A percentile compares a stretch with the other conserved stretches of the same genome.
phyloP scores from a whole-genome alignment of 2,888 invertebrate genomes.

The Bombyx huttoni region DNA sequence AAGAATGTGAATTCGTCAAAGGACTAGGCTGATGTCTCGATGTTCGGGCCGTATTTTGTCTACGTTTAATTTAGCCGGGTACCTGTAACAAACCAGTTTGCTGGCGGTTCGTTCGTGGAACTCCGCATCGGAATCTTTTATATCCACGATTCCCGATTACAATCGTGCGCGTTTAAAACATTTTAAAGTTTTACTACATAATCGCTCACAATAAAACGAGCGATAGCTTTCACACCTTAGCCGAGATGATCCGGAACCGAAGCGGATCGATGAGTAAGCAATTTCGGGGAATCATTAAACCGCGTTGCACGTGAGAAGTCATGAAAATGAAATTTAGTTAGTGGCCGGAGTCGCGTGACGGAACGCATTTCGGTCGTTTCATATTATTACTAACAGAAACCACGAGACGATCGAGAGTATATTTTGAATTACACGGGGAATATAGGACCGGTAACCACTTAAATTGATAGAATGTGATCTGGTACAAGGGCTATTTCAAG shows the following conservation, averaged over 20 bases:
- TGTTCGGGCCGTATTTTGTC: constrained; percentile 48
- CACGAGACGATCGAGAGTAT: constrained; percentile 31
- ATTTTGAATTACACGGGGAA: constrained; percentile 32
- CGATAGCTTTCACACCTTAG: constrained; percentile 33
- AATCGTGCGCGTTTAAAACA: constrained; percentile 15
- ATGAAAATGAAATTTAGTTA: constrained; percentile 30
- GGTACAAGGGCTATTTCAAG: neutral
- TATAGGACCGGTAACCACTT: constrained; percentile 26
- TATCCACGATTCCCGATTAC: constrained; percentile 12
- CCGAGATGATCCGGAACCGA: constrained; percentile 16
- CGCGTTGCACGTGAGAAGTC: constrained; percentile 26
- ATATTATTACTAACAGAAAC: constrained; percentile 30
- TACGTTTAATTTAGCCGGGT: constrained; percentile 60
- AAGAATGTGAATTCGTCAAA: constrained; percentile 57
- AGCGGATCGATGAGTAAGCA: constrained; percentile 28
- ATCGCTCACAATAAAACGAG: constrained; percentile 31
- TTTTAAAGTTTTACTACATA: constrained; percentile 23
- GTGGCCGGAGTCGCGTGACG: constrained; percentile 30
- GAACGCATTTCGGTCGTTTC: constrained; percentile 29
- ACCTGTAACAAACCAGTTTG: constrained; percentile 64
- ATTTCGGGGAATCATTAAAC: constrained; percentile 26
- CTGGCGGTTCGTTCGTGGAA: constrained; percentile 43
- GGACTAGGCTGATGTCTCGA: constrained; percentile 39
- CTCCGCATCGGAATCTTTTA: constrained; percentile 33
- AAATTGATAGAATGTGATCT: constrained; percentile 14